phyloP scores from a whole-genome alignment of 2,797 vertebrate genomes.

The Hapalemur alaotrensis region DNA sequence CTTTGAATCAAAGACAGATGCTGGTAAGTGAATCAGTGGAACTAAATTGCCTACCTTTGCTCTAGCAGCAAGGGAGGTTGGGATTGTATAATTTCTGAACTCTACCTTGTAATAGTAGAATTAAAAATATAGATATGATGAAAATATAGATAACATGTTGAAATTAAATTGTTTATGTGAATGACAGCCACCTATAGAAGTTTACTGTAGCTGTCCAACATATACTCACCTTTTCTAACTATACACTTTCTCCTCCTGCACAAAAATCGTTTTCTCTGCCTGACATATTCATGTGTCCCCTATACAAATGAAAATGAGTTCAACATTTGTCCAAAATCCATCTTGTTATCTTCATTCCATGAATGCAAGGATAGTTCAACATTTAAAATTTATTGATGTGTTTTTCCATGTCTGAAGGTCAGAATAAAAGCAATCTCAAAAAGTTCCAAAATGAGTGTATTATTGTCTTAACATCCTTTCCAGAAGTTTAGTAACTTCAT shows the following conservation, averaged over 20 bases:
- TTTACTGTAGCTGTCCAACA: neutral
- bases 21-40: neutral
- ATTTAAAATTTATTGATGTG: neutral
- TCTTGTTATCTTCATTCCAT: neutral
- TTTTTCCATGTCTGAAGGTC: neutral
- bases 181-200: neutral
- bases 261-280: neutral
- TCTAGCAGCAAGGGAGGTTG: accelerated
- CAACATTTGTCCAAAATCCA: neutral
- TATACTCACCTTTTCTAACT: neutral
- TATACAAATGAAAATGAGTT: neutral
- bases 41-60: neutral
- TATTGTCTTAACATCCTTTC: neutral
- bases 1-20: neutral
- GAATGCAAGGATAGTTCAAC: neutral
- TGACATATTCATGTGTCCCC: neutral
- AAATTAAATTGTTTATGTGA: neutral
- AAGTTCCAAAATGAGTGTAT: neutral
- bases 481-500: neutral
- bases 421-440: neutral
- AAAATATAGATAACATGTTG: neutral
- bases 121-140: neutral
- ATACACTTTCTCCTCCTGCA: neutral
- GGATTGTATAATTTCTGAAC: neutral
- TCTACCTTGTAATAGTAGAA: neutral